phyloP scores from a whole-genome alignment of 2,797 vertebrate genomes.

The Oryzias dopingdopingensis region DNA sequence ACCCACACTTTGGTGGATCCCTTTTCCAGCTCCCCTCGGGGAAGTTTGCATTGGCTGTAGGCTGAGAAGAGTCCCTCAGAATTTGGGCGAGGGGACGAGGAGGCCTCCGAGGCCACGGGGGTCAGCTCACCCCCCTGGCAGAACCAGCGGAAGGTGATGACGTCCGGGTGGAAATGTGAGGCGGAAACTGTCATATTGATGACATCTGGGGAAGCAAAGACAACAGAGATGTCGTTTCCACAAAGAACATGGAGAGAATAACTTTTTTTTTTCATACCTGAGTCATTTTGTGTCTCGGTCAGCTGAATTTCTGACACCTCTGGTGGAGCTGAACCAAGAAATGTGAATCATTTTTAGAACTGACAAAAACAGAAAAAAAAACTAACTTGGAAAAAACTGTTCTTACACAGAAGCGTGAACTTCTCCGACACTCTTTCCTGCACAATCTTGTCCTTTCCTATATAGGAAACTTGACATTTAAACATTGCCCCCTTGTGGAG shows the following conservation, averaged over 20 bases:
- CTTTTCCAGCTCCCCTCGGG: constrained; percentile 69
- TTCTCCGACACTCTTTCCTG: constrained; percentile 77
- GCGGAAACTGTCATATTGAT: constrained; percentile 73
- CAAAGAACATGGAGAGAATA: not conserved
- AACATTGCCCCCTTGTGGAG: constrained; percentile 78
- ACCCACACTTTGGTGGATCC: constrained; percentile 79
- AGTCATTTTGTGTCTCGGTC: constrained; percentile 65
- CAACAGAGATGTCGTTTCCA: not conserved
- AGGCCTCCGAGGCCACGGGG: constrained; percentile 75
- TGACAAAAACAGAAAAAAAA: not conserved
- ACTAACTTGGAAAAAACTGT: not conserved
- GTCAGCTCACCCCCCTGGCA: constrained; percentile 80
- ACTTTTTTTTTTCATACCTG: constrained; percentile 49
- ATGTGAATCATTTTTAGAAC: not conserved
- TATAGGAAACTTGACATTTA: constrained; percentile 80
- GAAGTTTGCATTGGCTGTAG: constrained; percentile 78
- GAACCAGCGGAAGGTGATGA: constrained; percentile 85
- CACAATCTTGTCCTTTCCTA: constrained; percentile 79
- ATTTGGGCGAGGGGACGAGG: constrained; percentile 75
- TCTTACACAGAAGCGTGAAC: constrained; percentile 78
- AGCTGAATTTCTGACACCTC: constrained; percentile 80
- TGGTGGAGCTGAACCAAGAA: constrained; percentile 68
- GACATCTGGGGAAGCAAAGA: constrained; percentile 54
- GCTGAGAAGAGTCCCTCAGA: constrained; percentile 78
- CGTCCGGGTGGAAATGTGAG: constrained; percentile 76